phyloP scores from a whole-genome alignment of 2,888 invertebrate genomes.

The Protonemura montana region DNA sequence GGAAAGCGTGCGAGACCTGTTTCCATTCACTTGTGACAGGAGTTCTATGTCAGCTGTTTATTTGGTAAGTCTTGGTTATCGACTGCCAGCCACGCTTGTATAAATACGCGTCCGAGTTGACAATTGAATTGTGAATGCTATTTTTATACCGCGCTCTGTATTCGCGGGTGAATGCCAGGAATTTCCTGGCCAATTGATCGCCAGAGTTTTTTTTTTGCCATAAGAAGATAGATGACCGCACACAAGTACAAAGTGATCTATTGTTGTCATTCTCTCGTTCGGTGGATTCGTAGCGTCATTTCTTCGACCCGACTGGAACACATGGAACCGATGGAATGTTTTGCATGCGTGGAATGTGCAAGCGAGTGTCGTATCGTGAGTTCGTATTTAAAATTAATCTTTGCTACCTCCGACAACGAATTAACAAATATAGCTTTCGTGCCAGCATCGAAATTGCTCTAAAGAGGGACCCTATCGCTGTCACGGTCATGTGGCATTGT shows the following conservation, averaged over 20 bases:
- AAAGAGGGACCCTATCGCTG: too few relatives aligned
- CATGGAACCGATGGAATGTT: too few relatives aligned
- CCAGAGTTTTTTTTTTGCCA: neutral
- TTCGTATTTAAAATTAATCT: too few relatives aligned
- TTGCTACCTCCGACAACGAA: too few relatives aligned
- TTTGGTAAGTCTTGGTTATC: neutral
- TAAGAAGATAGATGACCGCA: neutral
- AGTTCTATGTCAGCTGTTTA: neutral
- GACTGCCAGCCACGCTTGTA: neutral
- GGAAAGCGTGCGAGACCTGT: neutral
- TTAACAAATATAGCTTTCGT: too few relatives aligned
- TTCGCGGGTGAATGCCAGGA: neutral
- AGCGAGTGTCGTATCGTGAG: too few relatives aligned
- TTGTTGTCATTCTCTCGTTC: neutral
- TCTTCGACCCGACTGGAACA: too few relatives aligned
- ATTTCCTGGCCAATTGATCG: neutral
- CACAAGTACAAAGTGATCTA: neutral
- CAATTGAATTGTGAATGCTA: neutral
- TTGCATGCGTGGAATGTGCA: too few relatives aligned
- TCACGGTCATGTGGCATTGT: too few relatives aligned
- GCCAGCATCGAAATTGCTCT: too few relatives aligned
- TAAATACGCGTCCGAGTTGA: neutral
- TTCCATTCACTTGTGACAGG: neutral
- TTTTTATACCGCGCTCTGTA: neutral
- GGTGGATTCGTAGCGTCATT: too few relatives aligned